phyloP scores from a whole-genome alignment of 2,797 vertebrate species.

The Podargus strigoides region DNA sequence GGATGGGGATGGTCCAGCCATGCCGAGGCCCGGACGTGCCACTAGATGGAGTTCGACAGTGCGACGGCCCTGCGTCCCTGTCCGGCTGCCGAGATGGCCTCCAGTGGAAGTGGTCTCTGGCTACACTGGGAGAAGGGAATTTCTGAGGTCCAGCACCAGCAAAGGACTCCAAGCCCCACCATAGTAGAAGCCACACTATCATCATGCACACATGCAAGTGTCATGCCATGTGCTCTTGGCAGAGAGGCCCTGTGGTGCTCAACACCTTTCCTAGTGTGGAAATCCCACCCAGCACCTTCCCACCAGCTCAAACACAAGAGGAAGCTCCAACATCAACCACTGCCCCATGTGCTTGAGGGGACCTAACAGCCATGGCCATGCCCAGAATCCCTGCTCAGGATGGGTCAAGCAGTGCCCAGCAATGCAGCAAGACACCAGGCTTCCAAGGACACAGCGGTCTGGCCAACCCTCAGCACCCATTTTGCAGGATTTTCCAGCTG shows the following conservation, averaged over 20 bases:
- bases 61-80: rapidly evolving
- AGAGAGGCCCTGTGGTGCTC: background rate
- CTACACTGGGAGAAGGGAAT: background rate
- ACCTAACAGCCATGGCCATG: background rate
- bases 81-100: rapidly evolving
- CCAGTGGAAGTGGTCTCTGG: background rate
- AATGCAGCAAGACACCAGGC: background rate
- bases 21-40: background rate
- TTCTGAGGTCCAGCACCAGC: background rate
- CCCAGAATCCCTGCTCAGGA: background rate
- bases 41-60: background rate
- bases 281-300: background rate
- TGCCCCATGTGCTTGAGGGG: background rate
- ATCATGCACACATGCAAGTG: rapidly evolving
- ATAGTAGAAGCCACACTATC: background rate
- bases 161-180: background rate
- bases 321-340: background rate
- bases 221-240: background rate
- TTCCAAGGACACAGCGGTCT: background rate
- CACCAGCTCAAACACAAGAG: background rate
- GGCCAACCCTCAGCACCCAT: background rate
- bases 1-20: background rate
- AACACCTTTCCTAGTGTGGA: background rate
- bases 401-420: background rate
- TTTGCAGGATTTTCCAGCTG: background rate